Evolutionary conservation across 1,140 invertebrate genomes (phyloP), one percentile per base, ranked within the genome.

Genomic region (Lepidurus packardi): DNA sequence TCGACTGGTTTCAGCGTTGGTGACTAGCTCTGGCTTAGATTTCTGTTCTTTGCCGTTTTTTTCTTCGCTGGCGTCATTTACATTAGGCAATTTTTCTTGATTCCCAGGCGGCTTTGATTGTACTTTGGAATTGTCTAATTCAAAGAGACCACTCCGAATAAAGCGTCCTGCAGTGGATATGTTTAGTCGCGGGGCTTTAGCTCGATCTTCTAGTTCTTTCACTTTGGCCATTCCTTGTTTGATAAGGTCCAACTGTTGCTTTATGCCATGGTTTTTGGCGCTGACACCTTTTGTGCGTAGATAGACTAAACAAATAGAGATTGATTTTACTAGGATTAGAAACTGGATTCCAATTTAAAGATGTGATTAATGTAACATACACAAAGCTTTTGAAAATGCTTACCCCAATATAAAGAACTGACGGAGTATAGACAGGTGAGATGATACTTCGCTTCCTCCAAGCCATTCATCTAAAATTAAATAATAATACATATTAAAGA

Each of bases 351-450:
- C 16, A n/a, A 3, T 65, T 65, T 65, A n/a, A 7, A 11, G 7
- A 65, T 13, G 21, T 65, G 3, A 13, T 65, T 65, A n/a, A 13
- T 7, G 53, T 65, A 65, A 13, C 7, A 5, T 9, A 13, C 53
- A 65, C 9, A 65, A 65, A 65, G 16, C 16, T n/a, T 7, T 16
- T 65, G 6, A 65, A 11, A 34, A 34, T 34, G 34, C 34, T 21
- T 65, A 65, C 53, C 53, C 53, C 53, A 65, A n/a, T 65, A 65
- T 16, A 65, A 65, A 21, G 53, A 65, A 21, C 53, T 65, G 16
- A 65, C 1, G 53, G 53, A 65, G 21, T 65, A 65, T 65, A 65
- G 53, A 65, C 21, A 65, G 9, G 53, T 65, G 8, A 65, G 53
- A 21, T 65, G 53, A 21, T n/a, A 65, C 53, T 21, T 65, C 5